phyloP scores from a whole-genome alignment of 1,140 invertebrate species.

The Marisa cornuarietis region DNA sequence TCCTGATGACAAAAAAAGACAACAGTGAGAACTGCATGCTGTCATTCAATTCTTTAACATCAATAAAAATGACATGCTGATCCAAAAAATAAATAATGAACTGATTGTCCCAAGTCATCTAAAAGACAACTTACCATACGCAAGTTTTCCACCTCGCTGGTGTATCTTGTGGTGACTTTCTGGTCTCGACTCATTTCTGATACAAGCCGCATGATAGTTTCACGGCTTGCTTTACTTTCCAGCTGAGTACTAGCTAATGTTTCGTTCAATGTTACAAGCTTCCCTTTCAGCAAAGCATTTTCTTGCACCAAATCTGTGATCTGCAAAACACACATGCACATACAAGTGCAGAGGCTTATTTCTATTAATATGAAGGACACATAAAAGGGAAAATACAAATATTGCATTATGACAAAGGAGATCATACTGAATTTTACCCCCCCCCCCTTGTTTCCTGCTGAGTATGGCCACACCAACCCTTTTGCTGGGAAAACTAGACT shows the following conservation, averaged over 20 bases:
- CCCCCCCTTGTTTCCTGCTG: background rate
- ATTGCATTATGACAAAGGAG: background rate
- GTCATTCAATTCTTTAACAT: background rate
- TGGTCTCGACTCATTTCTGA: conserved; percentile 64
- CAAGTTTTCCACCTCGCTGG: conserved; percentile 56
- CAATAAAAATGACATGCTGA: background rate
- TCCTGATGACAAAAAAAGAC: conserved; percentile 50
- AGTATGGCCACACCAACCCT: background rate
- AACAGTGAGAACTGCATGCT: background rate
- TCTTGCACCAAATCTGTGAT: conserved; percentile 61
- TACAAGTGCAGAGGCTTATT: conserved; percentile 6
- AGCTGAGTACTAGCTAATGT: conserved; percentile 57
- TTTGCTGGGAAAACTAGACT: no score
- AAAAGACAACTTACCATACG: conserved; percentile 51
- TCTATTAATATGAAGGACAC: background rate
- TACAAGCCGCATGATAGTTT: conserved; percentile 66
- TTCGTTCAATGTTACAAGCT: conserved; percentile 61
- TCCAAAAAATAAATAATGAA: background rate
- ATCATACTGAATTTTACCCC: no score
- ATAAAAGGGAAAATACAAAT: background rate
- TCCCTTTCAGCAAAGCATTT: conserved; percentile 64
- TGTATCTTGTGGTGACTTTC: conserved; percentile 55
- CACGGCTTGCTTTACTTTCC: conserved; percentile 65
- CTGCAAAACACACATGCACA: conserved; percentile 46
- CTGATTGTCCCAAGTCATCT: background rate